Conservation (phyloP, 2,797 vertebrate species). For the Microctenopoma steveboyesi region DNA sequence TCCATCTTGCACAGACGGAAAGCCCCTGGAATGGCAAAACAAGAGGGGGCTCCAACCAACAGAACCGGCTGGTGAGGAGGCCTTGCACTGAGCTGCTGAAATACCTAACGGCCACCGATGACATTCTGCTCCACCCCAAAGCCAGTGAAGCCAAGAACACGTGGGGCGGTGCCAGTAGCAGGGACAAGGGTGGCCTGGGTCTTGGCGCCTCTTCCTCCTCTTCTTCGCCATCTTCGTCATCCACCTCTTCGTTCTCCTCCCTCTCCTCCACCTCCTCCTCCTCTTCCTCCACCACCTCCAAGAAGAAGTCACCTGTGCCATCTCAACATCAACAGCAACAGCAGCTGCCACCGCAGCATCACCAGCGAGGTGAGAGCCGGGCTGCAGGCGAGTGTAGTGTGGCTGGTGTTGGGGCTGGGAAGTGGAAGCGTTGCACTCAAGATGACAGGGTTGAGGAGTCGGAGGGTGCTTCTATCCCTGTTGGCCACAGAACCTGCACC, state of each 20-base stretch:
- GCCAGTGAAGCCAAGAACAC: slow-evolving; percentile 84
- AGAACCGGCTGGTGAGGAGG: slow-evolving; percentile 94
- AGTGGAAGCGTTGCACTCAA: slow-evolving; percentile 84
- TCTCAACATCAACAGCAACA: slow-evolving; percentile 82
- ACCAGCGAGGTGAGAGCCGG: slow-evolving; percentile 94
- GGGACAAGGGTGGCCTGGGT: slow-evolving; percentile 89
- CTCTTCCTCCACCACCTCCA: slow-evolving; percentile 88
- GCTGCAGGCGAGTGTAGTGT: slow-evolving; percentile 77
- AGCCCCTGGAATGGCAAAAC: slow-evolving; percentile 96
- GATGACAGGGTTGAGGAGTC: slow-evolving; percentile 79
- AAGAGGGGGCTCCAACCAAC: slow-evolving; percentile 92
- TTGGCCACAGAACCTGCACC: slow-evolving; percentile 75
- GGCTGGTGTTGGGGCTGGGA: slow-evolving; percentile 87
- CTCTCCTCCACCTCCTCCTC: slow-evolving; percentile 81
- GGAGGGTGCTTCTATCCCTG: slow-evolving; percentile 75
- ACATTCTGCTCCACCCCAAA: slow-evolving; percentile 94
- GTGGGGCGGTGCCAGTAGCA: slow-evolving; percentile 82
- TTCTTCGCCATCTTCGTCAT: slow-evolving; percentile 83
- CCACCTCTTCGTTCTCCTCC: slow-evolving; percentile 84
- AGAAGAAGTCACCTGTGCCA: slow-evolving; percentile 90
- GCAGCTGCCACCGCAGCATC: slow-evolving; percentile 88
- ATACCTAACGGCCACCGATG: slow-evolving; percentile 97
- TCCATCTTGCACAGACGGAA: slow-evolving; percentile 86
- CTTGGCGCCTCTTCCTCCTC: slow-evolving; percentile 79
- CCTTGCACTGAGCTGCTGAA: slow-evolving; percentile 99